Percentiles rank a stretch among this genome's conserved stretches.
These are phyloP conservation scores for Bembecia ichneumoniformis DNA, from an alignment of 2,888 invertebrate genomes.

Conservation along the genomic window DNA sequence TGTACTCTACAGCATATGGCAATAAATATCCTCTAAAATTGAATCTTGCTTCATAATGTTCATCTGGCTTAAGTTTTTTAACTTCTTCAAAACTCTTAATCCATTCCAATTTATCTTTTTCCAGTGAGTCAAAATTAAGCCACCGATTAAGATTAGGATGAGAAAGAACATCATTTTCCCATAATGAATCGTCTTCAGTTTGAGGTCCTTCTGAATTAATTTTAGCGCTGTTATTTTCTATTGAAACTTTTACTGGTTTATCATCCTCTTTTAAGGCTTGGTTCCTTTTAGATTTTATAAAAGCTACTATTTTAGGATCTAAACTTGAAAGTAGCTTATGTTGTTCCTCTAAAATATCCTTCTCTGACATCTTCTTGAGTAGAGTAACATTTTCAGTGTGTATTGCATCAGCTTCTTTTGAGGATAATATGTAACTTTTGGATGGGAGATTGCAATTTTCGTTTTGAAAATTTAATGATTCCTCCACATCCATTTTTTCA, in stretches of 20 bases:
- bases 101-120: slow-evolving; percentile 91
- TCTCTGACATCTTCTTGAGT: slow-evolving; percentile 77
- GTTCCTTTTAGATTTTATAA: slow-evolving; percentile 63
- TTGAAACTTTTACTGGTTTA: slow-evolving; percentile 6
- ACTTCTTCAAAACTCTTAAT: slow-evolving; percentile 78
- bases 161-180: slow-evolving; percentile 73
- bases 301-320: slow-evolving; percentile 78
- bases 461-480: slow-evolving; percentile 11
- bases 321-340: slow-evolving; percentile 75
- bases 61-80: slow-evolving; percentile 65
- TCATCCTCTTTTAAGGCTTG: slow-evolving; percentile 8
- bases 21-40: slow-evolving; percentile 85
- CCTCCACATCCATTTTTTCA: slow-evolving; percentile 39
- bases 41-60: slow-evolving; percentile 85
- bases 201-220: slow-evolving; percentile 31
- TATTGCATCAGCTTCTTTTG: slow-evolving; percentile 70
- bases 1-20: slow-evolving; percentile 76
- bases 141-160: slow-evolving; percentile 78
- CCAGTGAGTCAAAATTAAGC: slow-evolving; percentile 89
- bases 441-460: slow-evolving; percentile 24
- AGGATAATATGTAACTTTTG: slow-evolving; percentile 64
- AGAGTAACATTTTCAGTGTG: slow-evolving; percentile 81
- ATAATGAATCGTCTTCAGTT: slow-evolving; percentile 28
- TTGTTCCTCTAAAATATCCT: slow-evolving; percentile 83
- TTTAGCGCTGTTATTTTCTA: slow-evolving; percentile 17